Evolutionary conservation across 2,797 vertebrate species (phyloP), one percentile per base, ranked within the genome.

Genomic region (Lepus townsendii): DNA sequence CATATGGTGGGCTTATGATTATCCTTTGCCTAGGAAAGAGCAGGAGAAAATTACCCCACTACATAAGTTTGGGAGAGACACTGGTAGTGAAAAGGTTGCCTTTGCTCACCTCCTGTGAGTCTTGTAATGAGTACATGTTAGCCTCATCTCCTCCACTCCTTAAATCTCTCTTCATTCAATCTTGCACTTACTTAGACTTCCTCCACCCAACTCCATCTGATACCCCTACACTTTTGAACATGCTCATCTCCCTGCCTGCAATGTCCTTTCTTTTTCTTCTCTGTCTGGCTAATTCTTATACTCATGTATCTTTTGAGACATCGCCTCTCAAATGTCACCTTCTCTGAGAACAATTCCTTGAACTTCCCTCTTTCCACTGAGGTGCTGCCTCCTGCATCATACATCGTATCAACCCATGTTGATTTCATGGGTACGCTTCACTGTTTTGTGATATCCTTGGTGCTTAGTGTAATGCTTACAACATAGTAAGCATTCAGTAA

Each of bases 131-230:
- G 17, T 30, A 47, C 2, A 24, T 69, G 11, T 27, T 84, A 7
- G 11, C n/a, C 8, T 71, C n/a, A 16, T 82, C 22, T 78, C 19
- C 14, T 66, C 16, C 0, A 17, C 17, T 69, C 20, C 54, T 76
- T 83, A n/a, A 79, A 35, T 42, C 19, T 84, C 50, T 83, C 65
- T 88, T 92, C 52, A 47, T 38, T 75, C 66, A 84, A 5, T 82
- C 60, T 20, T 22, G 50, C 9, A n/a, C 4, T 47, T 52, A 62
- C 35, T 68, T 66, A 65, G 2, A 7, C 7, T 50, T 93, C 11
- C 69, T 91, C 32, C 57, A 30, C 50, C 32, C 32, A 88, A 35
- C 20, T 4, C 30, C 69, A 26, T 73, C 54, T 47, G 63, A 12
- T 32, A 27, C 1, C 20, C 54, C 47, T 5, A 50, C 24, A 38